Conservation (phyloP, 2,113 vertebrate species). For the Jaculus jaculus region DNA sequence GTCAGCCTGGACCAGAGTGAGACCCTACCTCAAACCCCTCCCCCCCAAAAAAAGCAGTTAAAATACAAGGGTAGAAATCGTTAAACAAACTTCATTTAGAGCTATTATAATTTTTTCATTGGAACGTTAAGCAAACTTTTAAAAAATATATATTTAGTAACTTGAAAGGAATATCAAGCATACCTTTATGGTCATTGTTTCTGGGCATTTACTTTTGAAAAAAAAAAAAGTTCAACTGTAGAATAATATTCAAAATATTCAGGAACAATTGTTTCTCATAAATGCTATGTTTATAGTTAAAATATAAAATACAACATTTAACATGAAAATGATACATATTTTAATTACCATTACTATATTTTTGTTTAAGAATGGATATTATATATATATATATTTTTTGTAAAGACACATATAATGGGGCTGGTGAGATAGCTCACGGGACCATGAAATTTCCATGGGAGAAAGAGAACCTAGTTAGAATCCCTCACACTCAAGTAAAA, state of each 20-base stretch:
- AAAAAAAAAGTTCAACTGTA: background rate
- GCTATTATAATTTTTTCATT: conserved; percentile 11
- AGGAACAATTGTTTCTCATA: background rate
- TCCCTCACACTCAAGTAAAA: no score
- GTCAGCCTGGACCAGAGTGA: no score
- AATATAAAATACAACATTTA: background rate
- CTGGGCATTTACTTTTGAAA: background rate
- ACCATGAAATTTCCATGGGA: no score
- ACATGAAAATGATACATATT: background rate
- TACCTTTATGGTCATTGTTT: background rate
- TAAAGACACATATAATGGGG: no score
- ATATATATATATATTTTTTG: no score
- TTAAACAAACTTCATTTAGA: conserved; percentile 42
- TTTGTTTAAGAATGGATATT: no score
- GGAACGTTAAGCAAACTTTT: background rate
- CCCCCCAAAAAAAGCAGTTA: background rate
- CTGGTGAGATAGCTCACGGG: no score
- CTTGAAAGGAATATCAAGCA: background rate
- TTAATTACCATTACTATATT: no score
- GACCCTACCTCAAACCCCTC: no score
- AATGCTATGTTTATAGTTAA: background rate
- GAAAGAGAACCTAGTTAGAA: no score
- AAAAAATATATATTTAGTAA: background rate
- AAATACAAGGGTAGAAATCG: background rate
- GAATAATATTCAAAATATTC: conserved; percentile 9